Percentiles rank a stretch among this genome's conserved stretches.
phyloP scores from a whole-genome alignment of 2,888 invertebrate genomes.

The Hartigia nigra region DNA sequence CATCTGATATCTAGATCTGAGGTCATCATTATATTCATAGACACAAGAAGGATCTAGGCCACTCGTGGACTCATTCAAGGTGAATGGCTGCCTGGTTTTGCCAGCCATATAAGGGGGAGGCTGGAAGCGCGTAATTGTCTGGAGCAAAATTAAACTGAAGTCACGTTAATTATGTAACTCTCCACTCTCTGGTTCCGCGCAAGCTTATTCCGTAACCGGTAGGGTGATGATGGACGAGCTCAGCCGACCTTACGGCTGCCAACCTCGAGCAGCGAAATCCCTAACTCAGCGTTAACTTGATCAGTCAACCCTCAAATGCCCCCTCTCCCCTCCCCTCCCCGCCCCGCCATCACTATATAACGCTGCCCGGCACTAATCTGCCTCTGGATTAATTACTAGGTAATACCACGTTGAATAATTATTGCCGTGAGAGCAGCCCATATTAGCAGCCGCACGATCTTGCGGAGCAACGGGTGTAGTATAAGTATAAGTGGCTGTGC shows the following conservation, averaged over 20 bases:
- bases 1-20: neutral
- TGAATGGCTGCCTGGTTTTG: constrained; percentile 12
- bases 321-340: too few species aligned
- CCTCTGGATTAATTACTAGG: constrained; percentile 61
- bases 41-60: neutral
- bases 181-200: constrained; percentile 43
- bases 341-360: constrained; percentile 42
- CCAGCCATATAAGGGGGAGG: neutral
- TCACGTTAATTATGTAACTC: constrained; percentile 63
- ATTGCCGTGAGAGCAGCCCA: constrained; percentile 24
- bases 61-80: neutral
- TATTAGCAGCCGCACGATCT: neutral
- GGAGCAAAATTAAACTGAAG: constrained; percentile 63
- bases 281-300: constrained; percentile 63
- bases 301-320: constrained; percentile 64
- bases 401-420: constrained; percentile 57
- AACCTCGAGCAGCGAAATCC: constrained; percentile 60
- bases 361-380: constrained; percentile 57
- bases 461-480: neutral
- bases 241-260: constrained; percentile 53
- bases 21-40: neutral
- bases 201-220: constrained; percentile 43
- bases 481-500: neutral
- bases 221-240: constrained; percentile 57
- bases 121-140: constrained; percentile 52